Conservation (phyloP, 2,797 vertebrate genomes). For the Bradypus variegatus region DNA sequence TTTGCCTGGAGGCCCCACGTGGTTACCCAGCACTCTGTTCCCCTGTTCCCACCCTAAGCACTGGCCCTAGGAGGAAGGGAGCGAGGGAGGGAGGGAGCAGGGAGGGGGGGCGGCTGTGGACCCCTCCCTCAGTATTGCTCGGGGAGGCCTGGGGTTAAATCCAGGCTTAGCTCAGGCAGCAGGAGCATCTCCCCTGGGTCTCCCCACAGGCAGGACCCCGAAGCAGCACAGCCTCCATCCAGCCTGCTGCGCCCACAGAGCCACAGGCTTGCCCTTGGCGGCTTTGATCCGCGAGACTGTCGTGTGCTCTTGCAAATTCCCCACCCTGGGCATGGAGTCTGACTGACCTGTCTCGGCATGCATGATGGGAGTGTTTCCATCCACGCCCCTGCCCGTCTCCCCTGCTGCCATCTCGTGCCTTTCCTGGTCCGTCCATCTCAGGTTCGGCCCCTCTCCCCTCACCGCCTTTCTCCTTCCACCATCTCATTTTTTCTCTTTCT, state of each 20-base stretch:
- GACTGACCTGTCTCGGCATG: conserved; percentile 78
- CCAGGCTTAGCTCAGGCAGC: neutral
- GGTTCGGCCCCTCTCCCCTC: neutral
- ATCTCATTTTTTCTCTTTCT: conserved; percentile 63
- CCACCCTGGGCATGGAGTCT: conserved; percentile 80
- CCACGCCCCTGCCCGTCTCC: neutral
- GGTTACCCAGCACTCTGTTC: neutral
- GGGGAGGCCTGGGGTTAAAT: neutral
- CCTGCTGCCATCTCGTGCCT: neutral
- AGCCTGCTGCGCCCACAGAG: neutral
- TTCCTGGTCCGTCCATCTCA: neutral
- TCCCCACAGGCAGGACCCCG: neutral
- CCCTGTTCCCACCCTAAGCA: neutral
- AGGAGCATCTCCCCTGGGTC: neutral
- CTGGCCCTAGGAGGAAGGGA: neutral
- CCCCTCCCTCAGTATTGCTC: neutral
- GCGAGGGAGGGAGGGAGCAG: neutral
- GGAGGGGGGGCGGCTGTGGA: neutral
- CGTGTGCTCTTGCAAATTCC: conserved; percentile 72
- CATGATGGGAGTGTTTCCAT: conserved; percentile 76
- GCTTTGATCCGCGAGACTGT: conserved; percentile 67
- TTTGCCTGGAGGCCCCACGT: neutral
- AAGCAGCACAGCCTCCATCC: neutral
- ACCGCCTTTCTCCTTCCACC: neutral
- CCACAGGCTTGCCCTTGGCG: neutral